Evolutionary conservation across 2,797 vertebrate genomes (phyloP).

Genomic region (Petrocephalus sullivani): DNA sequence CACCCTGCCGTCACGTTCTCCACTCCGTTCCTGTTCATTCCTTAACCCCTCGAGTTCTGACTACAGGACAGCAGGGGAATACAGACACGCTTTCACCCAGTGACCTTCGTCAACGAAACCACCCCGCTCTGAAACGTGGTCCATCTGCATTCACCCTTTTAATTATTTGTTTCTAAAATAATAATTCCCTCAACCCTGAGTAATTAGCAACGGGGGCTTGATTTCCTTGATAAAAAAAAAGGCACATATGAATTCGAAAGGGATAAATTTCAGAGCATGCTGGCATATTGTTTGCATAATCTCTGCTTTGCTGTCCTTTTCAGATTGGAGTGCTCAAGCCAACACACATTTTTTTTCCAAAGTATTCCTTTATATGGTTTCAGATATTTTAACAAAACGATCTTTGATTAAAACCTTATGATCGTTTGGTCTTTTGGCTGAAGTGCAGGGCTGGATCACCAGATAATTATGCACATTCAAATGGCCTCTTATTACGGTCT

Average conservation of each 20-base stretch:
- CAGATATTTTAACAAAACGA: neutral
- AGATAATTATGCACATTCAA: neutral
- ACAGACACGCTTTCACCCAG: neutral
- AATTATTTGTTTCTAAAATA: slow-evolving; percentile 22
- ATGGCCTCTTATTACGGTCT: neutral
- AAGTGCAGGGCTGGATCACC: neutral
- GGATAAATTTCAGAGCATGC: neutral
- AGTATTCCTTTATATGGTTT: neutral
- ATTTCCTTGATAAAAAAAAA: neutral
- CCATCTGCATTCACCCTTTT: neutral
- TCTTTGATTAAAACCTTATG: neutral
- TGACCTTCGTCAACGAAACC: neutral
- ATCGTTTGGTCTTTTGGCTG: neutral
- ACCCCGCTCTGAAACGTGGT: neutral
- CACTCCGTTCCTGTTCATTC: neutral
- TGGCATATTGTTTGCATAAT: neutral
- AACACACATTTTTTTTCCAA: neutral
- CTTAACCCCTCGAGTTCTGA: neutral
- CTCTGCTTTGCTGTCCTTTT: neutral
- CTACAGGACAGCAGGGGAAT: neutral
- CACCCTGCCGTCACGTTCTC: neutral
- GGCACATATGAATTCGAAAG: neutral
- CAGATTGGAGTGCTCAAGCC: neutral
- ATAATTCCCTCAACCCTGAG: slow-evolving; percentile 17
- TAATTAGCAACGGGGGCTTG: slow-evolving; percentile 10